Conservation (phyloP, 2,797 vertebrate genomes). For the Adrianichthys oophorus region DNA sequence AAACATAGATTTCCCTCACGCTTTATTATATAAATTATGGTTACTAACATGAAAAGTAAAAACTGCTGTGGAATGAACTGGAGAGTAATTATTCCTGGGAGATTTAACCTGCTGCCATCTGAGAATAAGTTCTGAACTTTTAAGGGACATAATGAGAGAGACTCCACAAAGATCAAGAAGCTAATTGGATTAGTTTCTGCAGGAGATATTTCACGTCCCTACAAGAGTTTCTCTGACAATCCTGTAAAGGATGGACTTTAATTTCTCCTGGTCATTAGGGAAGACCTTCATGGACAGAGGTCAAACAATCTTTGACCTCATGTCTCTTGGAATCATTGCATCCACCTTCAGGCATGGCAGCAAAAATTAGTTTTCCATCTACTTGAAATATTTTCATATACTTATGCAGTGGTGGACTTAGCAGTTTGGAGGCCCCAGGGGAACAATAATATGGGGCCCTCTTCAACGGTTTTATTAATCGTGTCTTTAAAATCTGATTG, state of each 20-base stretch:
- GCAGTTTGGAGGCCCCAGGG: too few relatives aligned
- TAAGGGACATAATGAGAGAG: neutral
- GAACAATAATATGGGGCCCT: too few relatives aligned
- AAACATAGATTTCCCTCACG: neutral
- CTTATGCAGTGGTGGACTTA: too few relatives aligned
- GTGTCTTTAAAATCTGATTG: too few relatives aligned
- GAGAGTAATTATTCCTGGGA: neutral
- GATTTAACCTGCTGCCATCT: slow-evolving; percentile 1
- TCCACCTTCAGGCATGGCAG: neutral
- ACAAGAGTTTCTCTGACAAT: slow-evolving; percentile 12
- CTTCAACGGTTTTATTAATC: too few relatives aligned
- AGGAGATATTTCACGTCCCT: slow-evolving; percentile 16
- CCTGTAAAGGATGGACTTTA: slow-evolving; percentile 15
- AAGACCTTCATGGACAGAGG: slow-evolving; percentile 15
- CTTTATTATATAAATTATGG: neutral
- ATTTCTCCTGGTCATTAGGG: slow-evolving; percentile 14
- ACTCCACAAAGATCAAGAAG: slow-evolving; percentile 11
- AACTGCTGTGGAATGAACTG: neutral
- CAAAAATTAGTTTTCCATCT: slow-evolving; percentile 10
- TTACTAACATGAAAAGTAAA: neutral
- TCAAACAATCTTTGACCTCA: slow-evolving; percentile 26
- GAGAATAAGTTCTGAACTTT: slow-evolving; percentile 3
- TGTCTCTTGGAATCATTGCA: slow-evolving; percentile 21
- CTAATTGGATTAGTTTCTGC: slow-evolving; percentile 37
- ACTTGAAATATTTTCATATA: neutral